Evolutionary conservation across 2,888 invertebrate species (phyloP).

Genomic region (Perdita meconis): DNA sequence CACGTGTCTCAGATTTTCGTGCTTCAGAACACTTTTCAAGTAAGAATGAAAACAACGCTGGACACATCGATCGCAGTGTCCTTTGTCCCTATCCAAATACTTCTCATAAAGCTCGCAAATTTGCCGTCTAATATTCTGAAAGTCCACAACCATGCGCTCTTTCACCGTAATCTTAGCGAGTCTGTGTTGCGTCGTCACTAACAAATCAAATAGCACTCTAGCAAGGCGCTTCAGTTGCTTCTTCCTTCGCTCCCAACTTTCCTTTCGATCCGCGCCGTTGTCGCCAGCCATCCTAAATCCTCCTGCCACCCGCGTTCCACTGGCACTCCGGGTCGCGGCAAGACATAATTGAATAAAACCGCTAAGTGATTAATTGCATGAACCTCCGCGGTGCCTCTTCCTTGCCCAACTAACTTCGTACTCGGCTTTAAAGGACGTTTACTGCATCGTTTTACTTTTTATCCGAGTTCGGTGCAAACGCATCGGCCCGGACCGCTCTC

Average conservation of each 20-base stretch:
- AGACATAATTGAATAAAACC: constrained; percentile 80
- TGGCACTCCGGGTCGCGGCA: constrained; percentile 62
- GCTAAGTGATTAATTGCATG: constrained; percentile 79
- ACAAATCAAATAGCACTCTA: constrained; percentile 59
- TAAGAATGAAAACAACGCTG: too few species aligned
- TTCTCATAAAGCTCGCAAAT: too few species aligned
- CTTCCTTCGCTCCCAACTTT: constrained; percentile 44
- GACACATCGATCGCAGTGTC: too few species aligned
- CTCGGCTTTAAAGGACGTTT: constrained; percentile 62
- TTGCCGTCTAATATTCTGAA: too few species aligned
- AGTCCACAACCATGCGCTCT: background rate
- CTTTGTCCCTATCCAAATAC: too few species aligned
- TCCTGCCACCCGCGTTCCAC: constrained; percentile 48
- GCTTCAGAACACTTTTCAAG: too few species aligned
- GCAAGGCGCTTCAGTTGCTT: constrained; percentile 39
- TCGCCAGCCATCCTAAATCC: constrained; percentile 47
- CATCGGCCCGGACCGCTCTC: background rate
- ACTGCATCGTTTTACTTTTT: constrained; percentile 39
- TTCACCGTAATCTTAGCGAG: background rate
- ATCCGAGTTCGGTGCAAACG: background rate
- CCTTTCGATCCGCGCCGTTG: constrained; percentile 37
- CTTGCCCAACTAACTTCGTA: constrained; percentile 54
- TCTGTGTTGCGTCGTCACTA: constrained; percentile 31
- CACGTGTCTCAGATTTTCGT: too few species aligned
- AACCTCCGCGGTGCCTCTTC: constrained; percentile 61